These are phyloP conservation scores for Tricholauxania praeusta DNA, from an alignment of 2,888 invertebrate genomes.

Conservation along the genomic window DNA sequence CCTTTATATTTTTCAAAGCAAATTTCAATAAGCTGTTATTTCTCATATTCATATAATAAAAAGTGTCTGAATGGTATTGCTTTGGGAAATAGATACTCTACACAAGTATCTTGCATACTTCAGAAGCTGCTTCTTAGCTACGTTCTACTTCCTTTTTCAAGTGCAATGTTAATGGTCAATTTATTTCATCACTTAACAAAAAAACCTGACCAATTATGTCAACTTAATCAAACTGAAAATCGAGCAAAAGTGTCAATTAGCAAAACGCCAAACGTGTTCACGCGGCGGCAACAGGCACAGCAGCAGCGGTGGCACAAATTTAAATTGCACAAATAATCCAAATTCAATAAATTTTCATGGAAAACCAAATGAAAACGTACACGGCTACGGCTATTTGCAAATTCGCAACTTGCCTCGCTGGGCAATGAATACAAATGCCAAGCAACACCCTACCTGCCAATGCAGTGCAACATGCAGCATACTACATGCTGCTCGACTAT, in stretches of 20 bases:
- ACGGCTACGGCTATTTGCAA: neutral
- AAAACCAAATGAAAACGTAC: conserved; percentile 15
- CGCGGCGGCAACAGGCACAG: neutral
- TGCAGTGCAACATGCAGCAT: neutral
- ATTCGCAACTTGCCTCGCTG: neutral
- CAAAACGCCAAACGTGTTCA: conserved; percentile 25
- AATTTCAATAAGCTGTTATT: too few species aligned
- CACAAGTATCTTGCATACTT: too few species aligned
- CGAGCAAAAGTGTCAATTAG: conserved; percentile 26
- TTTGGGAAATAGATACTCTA: too few species aligned
- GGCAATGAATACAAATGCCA: neutral
- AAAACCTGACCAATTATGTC: conserved; percentile 4
- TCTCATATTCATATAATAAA: too few species aligned
- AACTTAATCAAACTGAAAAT: neutral
- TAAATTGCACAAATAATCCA: conserved; percentile 5
- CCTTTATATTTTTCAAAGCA: too few species aligned
- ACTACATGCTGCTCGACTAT: too few species aligned
- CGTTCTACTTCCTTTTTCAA: too few species aligned
- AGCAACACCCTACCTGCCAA: neutral
- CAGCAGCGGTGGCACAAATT: neutral
- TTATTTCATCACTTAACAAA: too few species aligned
- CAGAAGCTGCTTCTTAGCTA: too few species aligned
- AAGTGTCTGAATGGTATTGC: too few species aligned
- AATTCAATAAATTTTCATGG: conserved; percentile 21
- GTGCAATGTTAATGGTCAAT: too few species aligned